Evolutionary conservation across 2,113 vertebrate species (phyloP), one percentile per base, ranked within the genome.

Genomic region (Sterna hirundo): DNA sequence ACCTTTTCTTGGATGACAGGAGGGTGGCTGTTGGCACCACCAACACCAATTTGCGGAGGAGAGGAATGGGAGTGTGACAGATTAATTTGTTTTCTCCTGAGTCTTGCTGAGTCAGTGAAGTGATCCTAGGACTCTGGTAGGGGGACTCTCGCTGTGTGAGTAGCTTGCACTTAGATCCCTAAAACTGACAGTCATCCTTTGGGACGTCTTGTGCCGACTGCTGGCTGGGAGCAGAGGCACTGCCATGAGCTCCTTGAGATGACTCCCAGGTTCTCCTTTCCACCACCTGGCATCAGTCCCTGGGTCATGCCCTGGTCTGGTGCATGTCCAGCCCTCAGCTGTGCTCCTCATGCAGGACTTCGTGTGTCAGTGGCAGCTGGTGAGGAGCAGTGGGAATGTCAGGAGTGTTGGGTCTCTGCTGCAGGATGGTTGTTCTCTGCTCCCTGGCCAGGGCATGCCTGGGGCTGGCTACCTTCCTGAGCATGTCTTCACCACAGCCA

Each of bases 11-110:
- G 66, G 60, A 42, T 47, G 74, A 49, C 40, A 29, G 60, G 30
- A 62, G 15, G 26, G 18, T 68, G 70, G 49, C 26, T 2, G 1
- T 32, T 4, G 3, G 40, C 23, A 27, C 74, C 3, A 0, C 40
- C 74, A 74, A 23, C 54, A 44, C 32, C 30, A 8, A 1, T 61
- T 65, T 60, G 64, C 5, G 4, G 52, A 55, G 70, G 51, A 86
- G 64, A 52, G 54, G 83, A 83, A 66, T 15, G n/a, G 22, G 21
- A 72, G 15, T 15, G 11, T 18, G 58, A 22, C 38, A 77, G 46
- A 61, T 47, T 29, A 20, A 55, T 72, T 66, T 42, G 10, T 40
- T 55, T 72, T 72, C n/a, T 70, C 11, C 42, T n/a, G 23, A 76
- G 42, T 49, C 54, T 70, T 76, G 44, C 29, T 60, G 64, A 70